Conservation (phyloP, 2,888 invertebrate species). For the Latrodectus elegans region DNA sequence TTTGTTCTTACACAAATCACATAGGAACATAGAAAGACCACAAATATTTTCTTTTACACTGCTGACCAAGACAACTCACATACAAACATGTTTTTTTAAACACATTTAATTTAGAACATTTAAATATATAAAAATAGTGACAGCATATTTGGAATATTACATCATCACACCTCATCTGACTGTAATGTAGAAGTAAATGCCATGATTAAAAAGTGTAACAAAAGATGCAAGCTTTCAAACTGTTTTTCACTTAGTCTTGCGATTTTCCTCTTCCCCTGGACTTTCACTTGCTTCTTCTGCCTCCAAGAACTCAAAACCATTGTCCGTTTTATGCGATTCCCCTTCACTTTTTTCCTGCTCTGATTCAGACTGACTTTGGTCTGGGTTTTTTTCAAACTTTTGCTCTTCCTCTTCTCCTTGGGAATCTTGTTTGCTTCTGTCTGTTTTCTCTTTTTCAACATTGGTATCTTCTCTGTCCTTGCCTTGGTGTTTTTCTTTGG, state of each 20-base stretch:
- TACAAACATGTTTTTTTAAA: background rate
- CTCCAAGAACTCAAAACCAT: constrained; percentile 71
- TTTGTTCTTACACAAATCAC: background rate
- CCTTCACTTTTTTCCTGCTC: constrained; percentile 82
- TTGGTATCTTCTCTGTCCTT: constrained; percentile 80
- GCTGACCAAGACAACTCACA: too few relatives aligned
- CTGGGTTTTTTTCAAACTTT: background rate
- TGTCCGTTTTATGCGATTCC: constrained; percentile 84
- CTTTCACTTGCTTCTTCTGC: constrained; percentile 64
- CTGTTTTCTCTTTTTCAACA: constrained; percentile 77
- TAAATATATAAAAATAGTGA: constrained; percentile 68
- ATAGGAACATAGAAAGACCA: constrained; percentile 35
- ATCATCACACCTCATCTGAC: background rate
- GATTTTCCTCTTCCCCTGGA: constrained; percentile 28
- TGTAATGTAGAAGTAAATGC: constrained; percentile 53
- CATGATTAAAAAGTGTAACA: constrained; percentile 18
- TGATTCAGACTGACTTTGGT: constrained; percentile 18
- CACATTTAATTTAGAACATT: constrained; percentile 22
- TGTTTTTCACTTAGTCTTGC: constrained; percentile 43
- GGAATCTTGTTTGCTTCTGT: constrained; percentile 49
- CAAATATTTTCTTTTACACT: background rate
- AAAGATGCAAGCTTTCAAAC: background rate
- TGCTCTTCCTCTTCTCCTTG: constrained; percentile 26
- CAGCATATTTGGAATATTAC: constrained; percentile 39
- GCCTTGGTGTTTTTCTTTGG: constrained; percentile 80